Base-by-base conservation (phyloP, 2,797 vertebrate genomes). In the Eurystomus glaucurus region DNA sequence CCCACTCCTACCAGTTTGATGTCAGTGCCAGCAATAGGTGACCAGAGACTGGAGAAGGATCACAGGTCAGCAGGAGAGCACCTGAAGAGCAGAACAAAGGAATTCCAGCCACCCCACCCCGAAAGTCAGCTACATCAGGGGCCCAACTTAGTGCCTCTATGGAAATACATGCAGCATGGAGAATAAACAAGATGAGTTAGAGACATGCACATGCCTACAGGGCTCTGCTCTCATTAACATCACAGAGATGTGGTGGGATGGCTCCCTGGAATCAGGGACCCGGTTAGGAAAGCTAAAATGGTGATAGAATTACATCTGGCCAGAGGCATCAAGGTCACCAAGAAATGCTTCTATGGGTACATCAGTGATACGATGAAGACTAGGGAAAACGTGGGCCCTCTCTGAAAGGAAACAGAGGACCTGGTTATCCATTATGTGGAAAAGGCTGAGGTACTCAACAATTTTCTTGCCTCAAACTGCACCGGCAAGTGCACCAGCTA, bases 121-220 rank as follows among this genome's bases (percentile, higher is more conserved):
- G 43, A n/a, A 46, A n/a, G 20, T 45, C 20, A n/a, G 21, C 29
- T 64, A 46, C 14, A 46, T 65, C 14, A 9, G 39, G 19, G 28
- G 13, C 41, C 29, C 19, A 31, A 9, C 31, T 66, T 33, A 66
- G 46, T 26, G 22, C 31, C 41, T 65, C 10, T 25, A 9, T 33
- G 17, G 21, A 33, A 68, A 35, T 5, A 3, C 16, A 26, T 5
- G 8, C 48, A n/a, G 31, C 43, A 46, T 33, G 21, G 22, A 15
- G 10, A 46, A 66, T 25, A 46, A 17, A 66, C 15, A 33, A 17
- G n/a, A n/a, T 6, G 41, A 41, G 41, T 41, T 41, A 41, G 41
- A 46, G 31, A 14, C 6, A 1, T 6, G 9, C 0, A 0, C 28
- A 31, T 4, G 7, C 5, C 13, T 57, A 8, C 12, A 57, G 37